Evolutionary conservation across 92 coral and sea anemone species (phyloP).

Genomic region (Palythoa grandis): DNA sequence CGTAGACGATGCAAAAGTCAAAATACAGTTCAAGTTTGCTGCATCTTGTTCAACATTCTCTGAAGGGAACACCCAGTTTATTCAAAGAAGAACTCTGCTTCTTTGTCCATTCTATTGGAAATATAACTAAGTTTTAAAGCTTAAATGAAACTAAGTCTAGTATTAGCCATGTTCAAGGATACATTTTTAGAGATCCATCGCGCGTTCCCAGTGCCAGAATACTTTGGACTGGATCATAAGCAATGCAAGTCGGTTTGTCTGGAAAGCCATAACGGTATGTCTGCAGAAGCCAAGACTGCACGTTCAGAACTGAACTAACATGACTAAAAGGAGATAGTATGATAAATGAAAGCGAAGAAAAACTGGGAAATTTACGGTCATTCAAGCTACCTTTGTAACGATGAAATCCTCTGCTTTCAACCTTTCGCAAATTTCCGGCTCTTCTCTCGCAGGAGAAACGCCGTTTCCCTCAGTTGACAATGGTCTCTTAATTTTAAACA

Average conservation of each 20-base stretch:
- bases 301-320: not conserved
- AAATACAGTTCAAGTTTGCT: slow-evolving; percentile 5
- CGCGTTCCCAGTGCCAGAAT: slow-evolving; percentile 84
- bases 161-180: slow-evolving; percentile 67
- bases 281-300: slow-evolving; percentile 52
- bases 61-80: slow-evolving; percentile 8
- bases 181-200: slow-evolving; percentile 89
- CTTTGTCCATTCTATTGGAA: not conserved
- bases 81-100: slow-evolving; percentile 12
- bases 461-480: slow-evolving; percentile 13
- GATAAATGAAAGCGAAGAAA: slow-evolving; percentile 13
- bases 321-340: not conserved
- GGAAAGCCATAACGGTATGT: slow-evolving; percentile 97
- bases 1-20: not conserved
- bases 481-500: slow-evolving; percentile 22
- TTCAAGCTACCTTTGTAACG: slow-evolving; percentile 71
- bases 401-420: slow-evolving; percentile 84
- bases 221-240: slow-evolving; percentile 94
- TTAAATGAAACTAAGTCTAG: slow-evolving; percentile 25
- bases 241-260: slow-evolving; percentile 91
- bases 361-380: not conserved
- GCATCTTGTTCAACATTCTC: not conserved
- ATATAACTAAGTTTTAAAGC: slow-evolving; percentile 15
- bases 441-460: slow-evolving; percentile 46
- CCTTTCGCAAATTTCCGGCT: slow-evolving; percentile 73